Conservation (phyloP, 2,113 vertebrate genomes). For the Pelmatolapia mariae region DNA sequence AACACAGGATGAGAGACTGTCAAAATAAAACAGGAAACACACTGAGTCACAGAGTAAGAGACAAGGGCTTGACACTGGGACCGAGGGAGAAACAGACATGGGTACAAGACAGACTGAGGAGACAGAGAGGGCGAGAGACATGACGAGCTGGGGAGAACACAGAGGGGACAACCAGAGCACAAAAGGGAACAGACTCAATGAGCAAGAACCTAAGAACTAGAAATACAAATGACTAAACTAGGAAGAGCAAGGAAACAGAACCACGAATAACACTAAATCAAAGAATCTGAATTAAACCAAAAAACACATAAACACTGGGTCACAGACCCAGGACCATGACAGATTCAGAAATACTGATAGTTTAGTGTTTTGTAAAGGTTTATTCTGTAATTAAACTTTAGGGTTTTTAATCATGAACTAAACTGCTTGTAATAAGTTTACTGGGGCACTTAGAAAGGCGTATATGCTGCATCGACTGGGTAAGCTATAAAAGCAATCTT, state of each 20-base stretch:
- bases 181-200: background rate
- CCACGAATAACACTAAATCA: background rate
- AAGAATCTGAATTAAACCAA: background rate
- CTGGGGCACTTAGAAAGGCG: background rate
- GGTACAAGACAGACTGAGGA: background rate
- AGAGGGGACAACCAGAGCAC: background rate
- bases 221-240: background rate
- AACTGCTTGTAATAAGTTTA: background rate
- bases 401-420: background rate
- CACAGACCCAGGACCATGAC: background rate
- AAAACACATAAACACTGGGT: background rate
- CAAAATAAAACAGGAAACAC: background rate
- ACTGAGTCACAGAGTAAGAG: background rate
- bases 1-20: background rate
- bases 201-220: background rate
- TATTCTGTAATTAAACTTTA: background rate
- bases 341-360: background rate
- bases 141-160: background rate
- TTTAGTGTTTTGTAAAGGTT: background rate
- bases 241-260: accelerated
- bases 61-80: background rate
- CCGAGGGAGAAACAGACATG: background rate
- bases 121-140: background rate
- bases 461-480: background rate
- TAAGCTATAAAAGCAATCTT: background rate